These are phyloP conservation scores for Piezodorus guildinii DNA, from an alignment of 1,140 invertebrate genomes.

Conservation along the genomic window DNA sequence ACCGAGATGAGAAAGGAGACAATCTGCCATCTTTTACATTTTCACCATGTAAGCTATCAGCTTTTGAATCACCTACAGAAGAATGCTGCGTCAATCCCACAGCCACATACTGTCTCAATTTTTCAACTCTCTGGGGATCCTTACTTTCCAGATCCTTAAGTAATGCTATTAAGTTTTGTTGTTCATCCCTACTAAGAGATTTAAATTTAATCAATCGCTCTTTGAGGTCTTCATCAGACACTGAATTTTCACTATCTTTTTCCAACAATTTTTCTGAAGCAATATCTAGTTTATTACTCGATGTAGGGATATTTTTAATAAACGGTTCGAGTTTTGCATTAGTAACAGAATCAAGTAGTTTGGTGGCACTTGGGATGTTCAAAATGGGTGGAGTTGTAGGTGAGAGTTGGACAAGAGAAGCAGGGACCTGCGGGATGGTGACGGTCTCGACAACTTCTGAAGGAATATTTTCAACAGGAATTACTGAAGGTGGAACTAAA, in stretches of 20 bases:
- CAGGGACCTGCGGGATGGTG: background rate
- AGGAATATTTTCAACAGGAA: background rate
- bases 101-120: constrained; percentile 52
- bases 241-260: constrained; percentile 34
- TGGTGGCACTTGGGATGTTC: background rate
- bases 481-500: constrained; percentile 13
- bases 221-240: constrained; percentile 62
- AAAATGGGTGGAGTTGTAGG: background rate
- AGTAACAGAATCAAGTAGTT: background rate
- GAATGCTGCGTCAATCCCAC: constrained; percentile 32
- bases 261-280: background rate
- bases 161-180: constrained; percentile 63
- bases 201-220: constrained; percentile 65
- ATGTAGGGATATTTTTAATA: background rate
- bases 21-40: constrained; percentile 33
- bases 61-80: constrained; percentile 24
- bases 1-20: constrained; percentile 36
- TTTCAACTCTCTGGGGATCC: constrained; percentile 57
- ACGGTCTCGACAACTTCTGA: background rate
- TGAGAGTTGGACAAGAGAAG: background rate
- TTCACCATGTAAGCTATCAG: background rate
- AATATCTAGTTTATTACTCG: background rate
- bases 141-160: constrained; percentile 60
- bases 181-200: constrained; percentile 60
- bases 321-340: background rate